Percentiles rank a stretch among this genome's conserved stretches.
phyloP scores from a whole-genome alignment of 2,113 vertebrate species.

The Coryphaenoides rupestris region DNA sequence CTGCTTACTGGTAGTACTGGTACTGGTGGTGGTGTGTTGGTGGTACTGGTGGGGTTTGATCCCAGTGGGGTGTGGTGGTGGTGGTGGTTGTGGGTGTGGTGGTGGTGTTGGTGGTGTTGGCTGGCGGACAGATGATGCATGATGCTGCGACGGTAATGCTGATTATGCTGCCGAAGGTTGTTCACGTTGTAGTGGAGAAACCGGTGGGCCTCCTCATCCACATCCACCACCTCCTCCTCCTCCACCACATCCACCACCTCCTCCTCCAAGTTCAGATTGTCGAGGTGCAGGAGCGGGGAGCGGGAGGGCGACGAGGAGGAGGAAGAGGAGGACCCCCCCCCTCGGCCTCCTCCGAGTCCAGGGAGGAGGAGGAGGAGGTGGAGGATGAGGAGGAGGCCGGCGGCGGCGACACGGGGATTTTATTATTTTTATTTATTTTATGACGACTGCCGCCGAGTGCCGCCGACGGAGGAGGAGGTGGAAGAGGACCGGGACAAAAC shows the following conservation, averaged over 20 bases:
- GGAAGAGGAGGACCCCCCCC: conserved; percentile 65
- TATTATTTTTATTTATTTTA: no score
- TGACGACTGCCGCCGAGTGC: no score
- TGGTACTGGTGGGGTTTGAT: conserved; percentile 70
- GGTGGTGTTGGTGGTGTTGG: conserved; percentile 70
- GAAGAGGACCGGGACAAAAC: conserved; percentile 56
- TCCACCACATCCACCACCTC: no score
- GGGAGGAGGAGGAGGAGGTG: conserved; percentile 65
- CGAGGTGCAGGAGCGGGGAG: conserved; percentile 51
- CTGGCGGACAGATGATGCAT: conserved; percentile 56
- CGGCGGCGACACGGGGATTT: conserved; percentile 66
- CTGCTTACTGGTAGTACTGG: conserved; percentile 44
- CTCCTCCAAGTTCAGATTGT: conserved; percentile 56
- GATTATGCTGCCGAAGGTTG: conserved; percentile 41
- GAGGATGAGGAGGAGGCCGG: no score
- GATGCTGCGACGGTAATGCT: conserved; percentile 62
- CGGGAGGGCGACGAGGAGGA: conserved; percentile 54
- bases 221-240: conserved; percentile 51
- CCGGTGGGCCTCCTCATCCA: no score
- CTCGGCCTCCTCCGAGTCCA: conserved; percentile 70
- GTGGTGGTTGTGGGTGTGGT: conserved; percentile 53
- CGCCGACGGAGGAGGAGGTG: no score
- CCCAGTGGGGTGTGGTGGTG: no score
- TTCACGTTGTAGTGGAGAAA: conserved; percentile 58
- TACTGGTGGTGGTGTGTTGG: conserved; percentile 59